Evolutionary conservation across 1,140 invertebrate species (phyloP).

Genomic region (Mycetomoellerius zeteki): DNA sequence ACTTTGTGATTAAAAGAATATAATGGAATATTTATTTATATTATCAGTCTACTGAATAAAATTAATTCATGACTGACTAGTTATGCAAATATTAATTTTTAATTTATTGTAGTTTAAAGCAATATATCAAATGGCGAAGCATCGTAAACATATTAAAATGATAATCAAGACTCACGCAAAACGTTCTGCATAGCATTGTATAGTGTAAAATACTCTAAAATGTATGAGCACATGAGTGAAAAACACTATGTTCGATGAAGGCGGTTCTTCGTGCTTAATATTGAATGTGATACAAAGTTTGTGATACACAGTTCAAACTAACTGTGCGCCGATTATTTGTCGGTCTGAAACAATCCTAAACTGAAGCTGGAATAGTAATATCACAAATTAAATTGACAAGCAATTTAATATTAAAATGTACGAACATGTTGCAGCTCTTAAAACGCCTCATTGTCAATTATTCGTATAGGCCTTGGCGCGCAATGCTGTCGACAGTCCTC

Average conservation of each 20-base stretch:
- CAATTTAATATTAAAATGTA: too few species aligned
- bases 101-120: background rate
- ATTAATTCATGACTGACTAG: background rate
- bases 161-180: background rate
- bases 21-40: background rate
- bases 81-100: background rate
- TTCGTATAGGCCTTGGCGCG: background rate
- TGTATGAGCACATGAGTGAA: background rate
- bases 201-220: background rate
- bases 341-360: too few species aligned
- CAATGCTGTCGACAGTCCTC: conserved; percentile 9
- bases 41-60: background rate
- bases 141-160: background rate
- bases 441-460: conserved; percentile 34
- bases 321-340: too few species aligned
- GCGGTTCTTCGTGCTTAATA: too few species aligned
- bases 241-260: too few species aligned
- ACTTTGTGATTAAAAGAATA: background rate
- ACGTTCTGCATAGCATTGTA: background rate
- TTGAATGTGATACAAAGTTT: too few species aligned
- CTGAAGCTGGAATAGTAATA: too few species aligned
- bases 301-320: too few species aligned
- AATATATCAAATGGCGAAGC: background rate
- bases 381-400: too few species aligned
- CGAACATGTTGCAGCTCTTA: background rate